Conservation (phyloP, 2,888 invertebrate genomes). For the Drosophila meridiana region DNA sequence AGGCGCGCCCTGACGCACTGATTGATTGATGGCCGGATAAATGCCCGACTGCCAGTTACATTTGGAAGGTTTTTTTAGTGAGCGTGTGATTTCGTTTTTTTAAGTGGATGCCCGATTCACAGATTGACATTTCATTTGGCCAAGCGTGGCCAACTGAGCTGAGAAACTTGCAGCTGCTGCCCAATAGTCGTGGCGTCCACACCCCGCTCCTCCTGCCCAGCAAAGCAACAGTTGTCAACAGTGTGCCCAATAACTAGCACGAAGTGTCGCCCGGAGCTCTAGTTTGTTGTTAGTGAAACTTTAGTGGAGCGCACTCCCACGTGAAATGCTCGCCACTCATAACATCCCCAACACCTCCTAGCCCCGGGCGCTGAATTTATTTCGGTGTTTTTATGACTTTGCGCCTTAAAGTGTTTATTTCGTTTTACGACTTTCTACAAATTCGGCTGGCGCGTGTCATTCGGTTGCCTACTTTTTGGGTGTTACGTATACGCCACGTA, state of each 20-base stretch:
- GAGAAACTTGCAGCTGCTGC: constrained; percentile 19
- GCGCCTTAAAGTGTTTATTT: constrained; percentile 78
- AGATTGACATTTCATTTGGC: constrained; percentile 61
- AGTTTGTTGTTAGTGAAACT: constrained; percentile 47
- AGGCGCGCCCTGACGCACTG: constrained; percentile 37
- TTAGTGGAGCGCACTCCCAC: constrained; percentile 39
- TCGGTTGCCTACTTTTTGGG: constrained; percentile 57
- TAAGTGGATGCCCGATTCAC: constrained; percentile 34
- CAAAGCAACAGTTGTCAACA: constrained; percentile 54
- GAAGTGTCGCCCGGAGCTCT: constrained; percentile 30
- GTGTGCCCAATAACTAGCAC: constrained; percentile 37
- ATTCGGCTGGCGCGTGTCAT: constrained; percentile 70
- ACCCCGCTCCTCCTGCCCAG: neutral
- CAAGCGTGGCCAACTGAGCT: constrained; percentile 2
- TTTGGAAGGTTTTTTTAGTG: constrained; percentile 29
- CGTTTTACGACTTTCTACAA: constrained; percentile 74
- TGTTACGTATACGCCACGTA: constrained; percentile 34
- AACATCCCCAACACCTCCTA: constrained; percentile 1
- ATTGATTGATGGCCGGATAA: constrained; percentile 59
- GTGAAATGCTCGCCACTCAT: constrained; percentile 13
- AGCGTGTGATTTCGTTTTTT: constrained; percentile 19
- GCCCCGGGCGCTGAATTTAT: constrained; percentile 44
- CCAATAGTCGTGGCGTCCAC: neutral
- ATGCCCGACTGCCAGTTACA: constrained; percentile 34
- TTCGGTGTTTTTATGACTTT: constrained; percentile 72